Conservation (phyloP, 2,797 vertebrate genomes). For the Catamblyrhynchus diadema region DNA sequence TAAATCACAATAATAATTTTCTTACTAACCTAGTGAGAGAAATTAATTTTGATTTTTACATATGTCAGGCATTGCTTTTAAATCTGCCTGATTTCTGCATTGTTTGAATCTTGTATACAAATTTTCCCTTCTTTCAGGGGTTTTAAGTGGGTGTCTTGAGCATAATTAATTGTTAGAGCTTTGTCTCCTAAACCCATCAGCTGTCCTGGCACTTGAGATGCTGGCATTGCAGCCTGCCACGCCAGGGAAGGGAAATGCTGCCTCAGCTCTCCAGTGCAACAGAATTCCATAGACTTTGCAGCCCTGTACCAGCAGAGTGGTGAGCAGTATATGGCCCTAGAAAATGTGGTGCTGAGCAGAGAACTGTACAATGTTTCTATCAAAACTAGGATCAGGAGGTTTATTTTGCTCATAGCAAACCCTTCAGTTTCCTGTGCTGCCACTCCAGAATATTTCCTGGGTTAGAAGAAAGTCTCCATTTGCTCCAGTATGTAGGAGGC, state of each 20-base stretch:
- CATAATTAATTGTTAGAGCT: background rate
- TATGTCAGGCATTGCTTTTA: background rate
- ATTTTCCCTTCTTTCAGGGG: background rate
- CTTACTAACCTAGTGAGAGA: background rate
- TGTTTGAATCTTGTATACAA: background rate
- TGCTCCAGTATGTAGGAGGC: background rate
- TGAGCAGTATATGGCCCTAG: background rate
- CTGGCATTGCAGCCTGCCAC: background rate
- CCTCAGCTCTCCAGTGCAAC: background rate
- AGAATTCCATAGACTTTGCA: background rate
- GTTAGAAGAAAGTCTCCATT: background rate
- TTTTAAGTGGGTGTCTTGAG: background rate
- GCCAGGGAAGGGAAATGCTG: accelerated
- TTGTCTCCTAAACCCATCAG: background rate
- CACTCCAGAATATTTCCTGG: background rate
- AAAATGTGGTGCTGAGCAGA: background rate
- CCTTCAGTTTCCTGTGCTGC: background rate
- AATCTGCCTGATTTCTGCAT: background rate
- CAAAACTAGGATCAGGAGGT: background rate
- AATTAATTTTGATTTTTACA: background rate
- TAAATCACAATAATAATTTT: background rate
- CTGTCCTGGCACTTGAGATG: background rate
- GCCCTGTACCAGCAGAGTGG: background rate
- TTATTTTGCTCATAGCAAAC: background rate
- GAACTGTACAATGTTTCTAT: background rate